Base-by-base conservation (phyloP, 2,113 vertebrate genomes). In the Sebastes schlegelii region DNA sequence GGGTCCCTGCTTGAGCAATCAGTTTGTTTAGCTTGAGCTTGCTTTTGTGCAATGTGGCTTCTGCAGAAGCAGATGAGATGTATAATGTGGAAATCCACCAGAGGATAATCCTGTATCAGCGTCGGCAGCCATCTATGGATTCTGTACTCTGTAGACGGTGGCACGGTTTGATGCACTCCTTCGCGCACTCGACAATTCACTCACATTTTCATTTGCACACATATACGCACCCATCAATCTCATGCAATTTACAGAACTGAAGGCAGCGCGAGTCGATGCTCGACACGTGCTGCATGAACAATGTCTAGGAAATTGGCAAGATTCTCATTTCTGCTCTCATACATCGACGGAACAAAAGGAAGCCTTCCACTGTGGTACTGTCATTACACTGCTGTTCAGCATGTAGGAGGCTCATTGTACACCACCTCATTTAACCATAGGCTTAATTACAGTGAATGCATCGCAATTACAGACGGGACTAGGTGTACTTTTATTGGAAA, bases 81-180 rank as follows among this genome's bases (percentile, higher is more conserved):
- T 88, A 84, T 82, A 80, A 86, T 86, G 88, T 88, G 70, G 69
- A 83, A 91, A 91, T 86, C 75, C 81, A 79, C 66, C 45, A 45
- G 80, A 83, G 89, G 88, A 90, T 92, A 88, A 93, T 90, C 89
- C 88, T 17, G 68, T 82, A 88, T 89, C 84, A 82, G 72, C 85
- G 54, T 80, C 86, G 11, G 80, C 77, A 88, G 75, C 86, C 83
- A 66, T 82, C 80, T 86, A 77, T 71, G 73, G 63, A 76, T 83
- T 74, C 83, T 62, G 51, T 45, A 51, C 86, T 60, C 65, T 45
- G 78, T 14, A 23, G 65, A 76, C 49, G 43, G 52, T 12, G 52
- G 57, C 76, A 21, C 19, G 55, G 48, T 72, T 74, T 83, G 66
- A 83, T 64, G 55, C 74, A 57, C 84, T 69, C 45, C 75, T 49